A percentile compares a stretch with the other conserved stretches of the same genome.
Evolutionary conservation across 2,888 invertebrate species (phyloP).

Genomic region (Spisula subtruncata): DNA sequence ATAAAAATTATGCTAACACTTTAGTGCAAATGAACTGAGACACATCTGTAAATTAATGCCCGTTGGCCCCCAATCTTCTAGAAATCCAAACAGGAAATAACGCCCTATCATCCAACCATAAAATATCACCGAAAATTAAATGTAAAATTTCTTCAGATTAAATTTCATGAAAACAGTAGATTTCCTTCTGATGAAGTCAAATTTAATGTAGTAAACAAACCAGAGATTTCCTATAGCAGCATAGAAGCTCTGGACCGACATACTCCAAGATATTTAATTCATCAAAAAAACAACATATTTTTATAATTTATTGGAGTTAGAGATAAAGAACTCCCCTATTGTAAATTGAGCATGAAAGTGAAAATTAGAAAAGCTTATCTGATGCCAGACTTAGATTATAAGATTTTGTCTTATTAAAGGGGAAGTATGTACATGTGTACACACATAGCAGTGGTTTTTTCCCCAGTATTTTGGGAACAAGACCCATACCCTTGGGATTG

Average conservation of each 20-base stretch:
- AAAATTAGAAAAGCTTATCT: constrained; percentile 57
- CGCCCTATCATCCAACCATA: not conserved
- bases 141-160: not conserved
- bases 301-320: constrained; percentile 58
- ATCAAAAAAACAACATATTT: constrained; percentile 58
- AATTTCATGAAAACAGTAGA: constrained; percentile 14
- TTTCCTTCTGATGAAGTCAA: not conserved
- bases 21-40: not conserved
- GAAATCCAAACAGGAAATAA: not conserved
- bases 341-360: constrained; percentile 72
- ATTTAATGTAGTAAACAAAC: constrained; percentile 16
- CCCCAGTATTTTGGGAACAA: no score
- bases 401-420: constrained; percentile 36
- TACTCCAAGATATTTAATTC: constrained; percentile 32
- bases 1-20: not conserved
- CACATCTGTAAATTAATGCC: no score
- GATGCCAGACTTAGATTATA: constrained; percentile 50
- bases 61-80: not conserved
- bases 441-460: no score
- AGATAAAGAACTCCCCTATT: constrained; percentile 63
- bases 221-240: not conserved
- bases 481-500: no score
- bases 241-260: not conserved
- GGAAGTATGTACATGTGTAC: not conserved
- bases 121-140: constrained; percentile 1